Evolutionary conservation across 2,888 invertebrate species (phyloP), one percentile per base, ranked within the genome.

Genomic region (Leptinotarsa peninsularis): DNA sequence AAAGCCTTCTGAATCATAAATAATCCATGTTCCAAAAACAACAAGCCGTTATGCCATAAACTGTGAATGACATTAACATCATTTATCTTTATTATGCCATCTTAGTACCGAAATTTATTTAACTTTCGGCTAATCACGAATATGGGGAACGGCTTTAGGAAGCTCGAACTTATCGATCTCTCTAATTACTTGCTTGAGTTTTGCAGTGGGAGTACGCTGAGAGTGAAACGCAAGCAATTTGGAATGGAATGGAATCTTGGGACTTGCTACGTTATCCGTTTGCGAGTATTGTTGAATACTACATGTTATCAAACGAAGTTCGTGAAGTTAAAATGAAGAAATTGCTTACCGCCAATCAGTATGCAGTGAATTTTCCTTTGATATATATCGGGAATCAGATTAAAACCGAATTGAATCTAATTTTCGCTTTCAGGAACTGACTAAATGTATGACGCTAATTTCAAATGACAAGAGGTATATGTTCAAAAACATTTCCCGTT

Each of bases 11-110:
- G 58, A 43, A 72, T 56, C 72, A 66, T 76, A 76, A 74, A 74
- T 72, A 69, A 76, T 58, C 67, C 75, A 68, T 73, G 67, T 73
- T 58, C 49, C 70, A 67, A 71, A 72, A 77, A 77, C 77, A 77
- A 74, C 75, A 72, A 74, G 58, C 74, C 67, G 69, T 76, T 74
- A 67, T 50, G 63, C 69, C 72, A 72, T 76, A 75, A 77, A 79
- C 76, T 76, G 77, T 77, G 75, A 75, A 73, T 77, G 76, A 77
- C 79, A 74, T 79, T 77, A 79, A 76, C 72, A 75, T 77, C 79
- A 79, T 79, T 76, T 77, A 77, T 79, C 77, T 79, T 79, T 76
- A 77, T 79, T 74, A 79, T 74, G 60, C 73, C 76, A 75, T 76
- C 72, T 78, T 76, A 75, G 68, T 74, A 66, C 73, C 76, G 54